Percentiles rank a stretch among this genome's conserved stretches.
Evolutionary conservation across 2,797 vertebrate genomes (phyloP).

Genomic region (Sciaenops ocellatus): DNA sequence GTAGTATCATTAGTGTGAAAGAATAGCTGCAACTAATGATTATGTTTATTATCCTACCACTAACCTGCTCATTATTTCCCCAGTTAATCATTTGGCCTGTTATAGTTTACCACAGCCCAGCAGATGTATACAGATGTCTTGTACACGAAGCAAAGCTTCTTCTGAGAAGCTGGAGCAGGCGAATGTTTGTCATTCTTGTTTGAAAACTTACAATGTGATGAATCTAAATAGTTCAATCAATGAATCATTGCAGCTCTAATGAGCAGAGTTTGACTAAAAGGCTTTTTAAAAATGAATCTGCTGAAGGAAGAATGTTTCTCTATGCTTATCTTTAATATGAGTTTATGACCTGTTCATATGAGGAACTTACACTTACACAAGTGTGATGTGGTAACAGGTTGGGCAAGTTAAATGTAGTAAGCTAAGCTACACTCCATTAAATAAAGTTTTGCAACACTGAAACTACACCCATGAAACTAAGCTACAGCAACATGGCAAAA

Average conservation of each 20-base stretch:
- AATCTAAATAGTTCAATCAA: not conserved
- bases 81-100: not conserved
- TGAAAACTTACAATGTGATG: not conserved
- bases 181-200: not conserved
- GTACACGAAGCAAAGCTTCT: not conserved
- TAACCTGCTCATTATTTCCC: not conserved
- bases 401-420: too few species aligned
- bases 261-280: not conserved
- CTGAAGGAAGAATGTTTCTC: not conserved
- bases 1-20: too few species aligned
- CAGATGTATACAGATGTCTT: not conserved
- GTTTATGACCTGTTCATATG: not conserved
- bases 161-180: not conserved
- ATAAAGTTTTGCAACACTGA: too few species aligned
- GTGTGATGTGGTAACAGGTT: not conserved
- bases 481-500: too few species aligned
- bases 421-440: too few species aligned
- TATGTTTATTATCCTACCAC: not conserved
- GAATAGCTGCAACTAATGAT: not conserved
- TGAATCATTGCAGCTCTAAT: not conserved
- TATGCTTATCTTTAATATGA: not conserved
- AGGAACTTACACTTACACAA: slow-evolving; percentile 2
- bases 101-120: not conserved
- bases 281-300: not conserved
- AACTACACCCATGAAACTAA: too few species aligned